Percentiles rank a stretch among this genome's conserved stretches.
phyloP scores from a whole-genome alignment of 2,888 invertebrate genomes.

The Eurois occulta region DNA sequence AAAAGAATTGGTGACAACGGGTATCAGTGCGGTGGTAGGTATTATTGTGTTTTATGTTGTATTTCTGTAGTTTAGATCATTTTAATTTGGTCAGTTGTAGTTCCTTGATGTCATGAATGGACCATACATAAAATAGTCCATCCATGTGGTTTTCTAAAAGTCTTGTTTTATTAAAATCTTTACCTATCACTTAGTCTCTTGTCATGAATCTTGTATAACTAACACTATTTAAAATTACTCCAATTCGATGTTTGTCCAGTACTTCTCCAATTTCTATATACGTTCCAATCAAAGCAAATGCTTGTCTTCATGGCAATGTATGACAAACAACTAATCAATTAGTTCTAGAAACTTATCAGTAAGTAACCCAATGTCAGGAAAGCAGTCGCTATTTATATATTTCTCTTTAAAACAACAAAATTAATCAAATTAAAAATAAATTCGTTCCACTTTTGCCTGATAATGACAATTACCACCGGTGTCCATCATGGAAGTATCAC shows the following conservation, averaged over 20 bases:
- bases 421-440: conserved; percentile 6
- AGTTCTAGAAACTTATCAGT: background rate
- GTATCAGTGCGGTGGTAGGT: background rate
- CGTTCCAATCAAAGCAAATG: background rate
- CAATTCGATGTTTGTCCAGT: background rate
- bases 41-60: background rate
- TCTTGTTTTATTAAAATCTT: background rate
- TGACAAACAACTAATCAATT: background rate
- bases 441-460: background rate
- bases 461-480: conserved; percentile 2
- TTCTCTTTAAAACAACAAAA: conserved; percentile 17
- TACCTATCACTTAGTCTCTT: background rate
- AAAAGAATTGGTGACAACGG: conserved; percentile 24
- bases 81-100: background rate
- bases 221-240: background rate
- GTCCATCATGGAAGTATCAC: conserved; percentile 7
- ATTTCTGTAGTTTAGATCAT: background rate
- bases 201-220: background rate
- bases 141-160: background rate
- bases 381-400: background rate
- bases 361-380: background rate
- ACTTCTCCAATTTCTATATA: background rate
- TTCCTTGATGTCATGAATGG: background rate
- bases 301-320: background rate
- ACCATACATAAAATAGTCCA: background rate